phyloP scores from a whole-genome alignment of 2,113 vertebrate species.

The Heterotis niloticus region DNA sequence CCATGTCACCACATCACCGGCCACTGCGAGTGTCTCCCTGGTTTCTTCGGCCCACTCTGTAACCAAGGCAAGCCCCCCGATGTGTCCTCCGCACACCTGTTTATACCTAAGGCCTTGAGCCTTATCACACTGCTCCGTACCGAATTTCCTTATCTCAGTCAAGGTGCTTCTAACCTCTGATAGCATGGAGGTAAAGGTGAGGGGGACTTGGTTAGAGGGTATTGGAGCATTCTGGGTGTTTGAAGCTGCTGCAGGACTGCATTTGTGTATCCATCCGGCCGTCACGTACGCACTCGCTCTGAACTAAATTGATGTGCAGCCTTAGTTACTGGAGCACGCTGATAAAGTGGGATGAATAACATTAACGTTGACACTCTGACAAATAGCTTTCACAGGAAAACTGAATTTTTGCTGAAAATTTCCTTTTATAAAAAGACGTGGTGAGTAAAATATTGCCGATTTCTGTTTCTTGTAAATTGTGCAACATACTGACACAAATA shows the following conservation, averaged over 20 bases:
- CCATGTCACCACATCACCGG: conserved; percentile 90
- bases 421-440: conserved; percentile 40
- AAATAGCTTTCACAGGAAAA: conserved; percentile 46
- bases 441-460: conserved; percentile 32
- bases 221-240: neutral
- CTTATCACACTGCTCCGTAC: neutral
- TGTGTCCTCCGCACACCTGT: conserved; percentile 31
- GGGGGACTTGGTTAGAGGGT: neutral
- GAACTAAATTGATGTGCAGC: conserved; percentile 8
- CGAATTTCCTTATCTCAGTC: neutral
- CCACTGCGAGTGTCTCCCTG: conserved; percentile 85
- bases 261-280: neutral
- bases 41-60: conserved; percentile 86
- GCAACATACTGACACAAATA: neutral
- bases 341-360: conserved; percentile 41
- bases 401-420: conserved; percentile 48
- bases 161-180: neutral
- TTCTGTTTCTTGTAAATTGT: neutral
- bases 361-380: conserved; percentile 45
- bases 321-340: conserved; percentile 31
- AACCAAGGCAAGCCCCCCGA: conserved; percentile 82
- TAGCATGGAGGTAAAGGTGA: neutral
- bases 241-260: neutral
- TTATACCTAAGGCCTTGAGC: neutral
- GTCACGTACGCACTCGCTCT: neutral